Percentiles rank a stretch among this genome's conserved stretches.
These are phyloP conservation scores for Spisula subtruncata DNA, from an alignment of 2,888 invertebrate genomes.

Conservation along the genomic window DNA sequence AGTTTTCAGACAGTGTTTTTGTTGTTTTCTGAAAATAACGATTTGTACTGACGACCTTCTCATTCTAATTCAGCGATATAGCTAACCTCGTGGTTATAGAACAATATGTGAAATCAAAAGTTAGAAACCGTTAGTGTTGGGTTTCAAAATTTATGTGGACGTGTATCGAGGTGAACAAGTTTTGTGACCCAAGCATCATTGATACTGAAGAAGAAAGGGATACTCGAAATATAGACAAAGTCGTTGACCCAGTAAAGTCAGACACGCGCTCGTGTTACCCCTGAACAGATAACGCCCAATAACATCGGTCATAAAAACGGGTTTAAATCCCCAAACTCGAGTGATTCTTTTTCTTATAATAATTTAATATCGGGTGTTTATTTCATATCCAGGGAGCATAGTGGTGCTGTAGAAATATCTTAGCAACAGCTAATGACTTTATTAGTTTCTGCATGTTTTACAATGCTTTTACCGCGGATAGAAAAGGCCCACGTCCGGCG, in stretches of 20 bases:
- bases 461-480: conserved; percentile 13
- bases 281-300: background rate
- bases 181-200: too few relatives aligned
- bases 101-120: too few relatives aligned
- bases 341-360: conserved; percentile 28
- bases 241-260: background rate
- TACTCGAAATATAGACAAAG: background rate
- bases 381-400: conserved; percentile 15
- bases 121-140: too few relatives aligned
- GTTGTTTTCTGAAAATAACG: too few relatives aligned
- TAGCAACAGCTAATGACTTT: conserved; percentile 28
- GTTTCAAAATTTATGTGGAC: too few relatives aligned
- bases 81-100: too few relatives aligned
- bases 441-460: conserved; percentile 31
- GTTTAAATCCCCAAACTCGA: background rate
- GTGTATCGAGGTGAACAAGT: too few relatives aligned
- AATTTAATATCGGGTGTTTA: conserved; percentile 17
- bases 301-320: background rate
- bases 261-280: background rate
- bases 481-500: conserved; percentile 53
- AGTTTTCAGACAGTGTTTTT: too few relatives aligned
- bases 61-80: too few relatives aligned
- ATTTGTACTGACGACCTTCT: too few relatives aligned
- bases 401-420: background rate
- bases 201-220: background rate